Evolutionary conservation across 2,113 vertebrate genomes (phyloP).

Genomic region (Capreolus pygargus): DNA sequence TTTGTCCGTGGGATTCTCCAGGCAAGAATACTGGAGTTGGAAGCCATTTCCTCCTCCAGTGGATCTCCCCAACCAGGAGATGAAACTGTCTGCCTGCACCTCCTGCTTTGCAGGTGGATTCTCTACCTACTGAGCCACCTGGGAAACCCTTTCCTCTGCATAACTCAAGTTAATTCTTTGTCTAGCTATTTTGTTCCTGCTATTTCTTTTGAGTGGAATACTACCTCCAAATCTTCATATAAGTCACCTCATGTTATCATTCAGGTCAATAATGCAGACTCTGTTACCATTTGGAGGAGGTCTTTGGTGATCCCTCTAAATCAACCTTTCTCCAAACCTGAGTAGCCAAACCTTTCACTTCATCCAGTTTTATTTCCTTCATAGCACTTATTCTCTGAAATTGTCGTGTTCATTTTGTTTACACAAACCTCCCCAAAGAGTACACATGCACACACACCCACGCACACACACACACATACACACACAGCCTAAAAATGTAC

Average conservation of each 20-base stretch:
- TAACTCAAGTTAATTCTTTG: not conserved
- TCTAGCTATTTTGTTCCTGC: not conserved
- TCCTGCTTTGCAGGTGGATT: not conserved
- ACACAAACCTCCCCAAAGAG: not conserved
- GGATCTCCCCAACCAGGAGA: not conserved
- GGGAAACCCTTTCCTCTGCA: not conserved
- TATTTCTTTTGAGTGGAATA: not conserved
- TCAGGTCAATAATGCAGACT: not conserved
- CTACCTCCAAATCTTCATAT: not conserved
- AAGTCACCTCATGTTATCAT: not conserved
- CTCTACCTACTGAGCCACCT: not conserved
- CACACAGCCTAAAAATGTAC: not conserved
- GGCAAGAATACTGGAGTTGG: not conserved
- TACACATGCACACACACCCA: not conserved
- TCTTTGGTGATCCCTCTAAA: not conserved
- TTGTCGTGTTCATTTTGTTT: not conserved
- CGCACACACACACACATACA: not conserved
- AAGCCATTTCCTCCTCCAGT: not conserved
- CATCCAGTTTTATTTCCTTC: not conserved
- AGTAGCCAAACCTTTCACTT: not conserved
- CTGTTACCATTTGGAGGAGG: not conserved
- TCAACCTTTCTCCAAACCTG: not conserved
- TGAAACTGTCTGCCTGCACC: not conserved
- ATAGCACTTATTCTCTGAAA: not conserved
- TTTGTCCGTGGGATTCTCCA: not conserved